Base-by-base conservation (phyloP, 2,797 vertebrate species). In the Serranus cabrilla region DNA sequence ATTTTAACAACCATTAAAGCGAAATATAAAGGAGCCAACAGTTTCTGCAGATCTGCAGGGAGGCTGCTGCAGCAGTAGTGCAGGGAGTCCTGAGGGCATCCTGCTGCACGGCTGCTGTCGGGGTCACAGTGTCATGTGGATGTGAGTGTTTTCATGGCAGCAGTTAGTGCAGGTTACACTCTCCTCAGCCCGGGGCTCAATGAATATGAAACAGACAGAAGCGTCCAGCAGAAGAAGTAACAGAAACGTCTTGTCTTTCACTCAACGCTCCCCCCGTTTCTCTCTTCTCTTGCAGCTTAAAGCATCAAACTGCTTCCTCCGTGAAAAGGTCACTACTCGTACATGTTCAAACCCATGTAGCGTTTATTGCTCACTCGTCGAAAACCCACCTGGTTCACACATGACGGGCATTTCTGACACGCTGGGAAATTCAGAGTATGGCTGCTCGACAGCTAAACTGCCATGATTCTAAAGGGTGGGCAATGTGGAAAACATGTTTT, bases 241-340 rank as follows among this genome's bases (percentile, higher is more conserved):
- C 18, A 9, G 69, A 47, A 20, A 23, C 5, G n/a, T 70, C 57
- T 75, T 60, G 70, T 79, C 72, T 86, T 80, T 80, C 76, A 79
- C 62, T 74, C 74, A 71, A 11, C 14, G 17, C 63, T 10, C n/a
- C 27, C 43, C 39, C 58, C 45, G 31, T 55, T 25, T 17, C 27
- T 25, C 12, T 39, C 9, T 20, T 52, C 27, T 68, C 77, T 62
- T 25, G 27, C 58, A 66, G 75, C 52, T 70, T 50, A 20, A 80
- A 56, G 66, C 51, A 50, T 85, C 80, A 77, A 63, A 74, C 54
- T 49, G 61, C 81, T 83, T 74, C 56, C 59, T 57, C 23, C 16
- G 20, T 84, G 84, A 82, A 87, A 92, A 92, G 87, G 91, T 93
- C 88, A 87, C 68, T 7, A 11, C 61, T 75, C 60, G 73, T 78